Conservation (phyloP, 2,888 invertebrate species). For the Ptychoptera contaminata region DNA sequence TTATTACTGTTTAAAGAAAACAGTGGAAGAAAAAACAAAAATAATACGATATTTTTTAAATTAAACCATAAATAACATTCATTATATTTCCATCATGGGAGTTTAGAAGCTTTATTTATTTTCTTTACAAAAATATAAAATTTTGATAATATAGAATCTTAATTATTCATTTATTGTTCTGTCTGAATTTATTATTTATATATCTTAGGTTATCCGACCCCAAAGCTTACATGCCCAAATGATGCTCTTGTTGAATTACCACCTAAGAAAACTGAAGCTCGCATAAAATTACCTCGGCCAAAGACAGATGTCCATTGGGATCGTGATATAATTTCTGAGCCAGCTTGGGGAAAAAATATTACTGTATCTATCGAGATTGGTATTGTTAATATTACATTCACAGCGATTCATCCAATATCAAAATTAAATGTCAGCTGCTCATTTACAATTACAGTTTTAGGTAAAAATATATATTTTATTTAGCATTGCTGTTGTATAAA, state of each 20-base stretch:
- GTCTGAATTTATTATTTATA: neutral
- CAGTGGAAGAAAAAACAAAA: too few relatives aligned
- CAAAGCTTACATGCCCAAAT: conserved; percentile 36
- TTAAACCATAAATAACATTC: too few relatives aligned
- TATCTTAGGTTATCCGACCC: conserved; percentile 30
- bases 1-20: too few relatives aligned
- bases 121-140: too few relatives aligned
- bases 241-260: conserved; percentile 32
- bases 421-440: conserved; percentile 19
- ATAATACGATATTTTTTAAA: too few relatives aligned
- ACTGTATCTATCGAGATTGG: conserved; percentile 34
- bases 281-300: conserved; percentile 35
- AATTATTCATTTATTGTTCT: too few relatives aligned
- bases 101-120: too few relatives aligned
- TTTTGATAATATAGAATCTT: too few relatives aligned
- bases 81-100: too few relatives aligned
- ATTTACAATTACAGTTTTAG: conserved; percentile 11
- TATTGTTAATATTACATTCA: conserved; percentile 33
- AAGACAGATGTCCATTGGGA: conserved; percentile 38
- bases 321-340: conserved; percentile 32
- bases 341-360: conserved; percentile 32
- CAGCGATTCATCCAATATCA: conserved; percentile 33
- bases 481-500: neutral
- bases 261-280: conserved; percentile 29
- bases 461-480: conserved; percentile 5